phyloP scores from a whole-genome alignment of 2,888 invertebrate genomes.

The Hoplodrina blanda region DNA sequence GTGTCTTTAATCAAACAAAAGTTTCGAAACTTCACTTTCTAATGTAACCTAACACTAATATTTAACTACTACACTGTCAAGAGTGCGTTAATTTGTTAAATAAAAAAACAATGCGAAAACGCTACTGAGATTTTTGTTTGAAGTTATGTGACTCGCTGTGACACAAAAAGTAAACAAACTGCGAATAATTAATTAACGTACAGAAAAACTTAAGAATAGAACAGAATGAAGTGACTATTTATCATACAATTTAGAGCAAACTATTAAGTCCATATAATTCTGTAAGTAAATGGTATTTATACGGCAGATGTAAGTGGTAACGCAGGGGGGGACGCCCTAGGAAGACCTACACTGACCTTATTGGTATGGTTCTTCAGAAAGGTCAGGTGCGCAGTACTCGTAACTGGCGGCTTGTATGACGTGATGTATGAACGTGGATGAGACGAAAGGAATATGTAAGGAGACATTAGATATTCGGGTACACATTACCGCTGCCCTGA shows the following conservation, averaged over 20 bases:
- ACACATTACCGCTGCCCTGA: no score
- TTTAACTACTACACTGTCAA: conserved; percentile 29
- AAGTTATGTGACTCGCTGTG: conserved; percentile 17
- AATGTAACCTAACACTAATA: conserved; percentile 28
- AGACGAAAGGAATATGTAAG: no score
- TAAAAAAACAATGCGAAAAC: conserved; percentile 34
- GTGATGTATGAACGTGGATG: no score
- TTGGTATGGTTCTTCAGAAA: no score
- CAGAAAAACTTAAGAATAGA: conserved; percentile 1
- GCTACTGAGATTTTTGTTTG: conserved; percentile 35
- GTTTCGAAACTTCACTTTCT: conserved; percentile 24
- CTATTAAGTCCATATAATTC: not conserved
- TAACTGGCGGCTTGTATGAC: no score
- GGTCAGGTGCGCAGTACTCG: no score
- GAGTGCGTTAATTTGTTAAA: conserved; percentile 43
- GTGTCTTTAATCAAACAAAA: not conserved
- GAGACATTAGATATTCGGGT: no score
- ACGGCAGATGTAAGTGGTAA: no score
- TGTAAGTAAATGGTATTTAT: no score
- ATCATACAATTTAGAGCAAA: conserved; percentile 1
- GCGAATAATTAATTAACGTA: conserved; percentile 21
- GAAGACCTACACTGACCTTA: no score
- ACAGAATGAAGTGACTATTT: conserved; percentile 1
- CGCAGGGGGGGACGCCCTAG: no score
- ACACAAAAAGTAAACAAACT: conserved; percentile 30